Conservation (phyloP, 2,888 invertebrate genomes). For the Campopleginae sp. region DNA sequence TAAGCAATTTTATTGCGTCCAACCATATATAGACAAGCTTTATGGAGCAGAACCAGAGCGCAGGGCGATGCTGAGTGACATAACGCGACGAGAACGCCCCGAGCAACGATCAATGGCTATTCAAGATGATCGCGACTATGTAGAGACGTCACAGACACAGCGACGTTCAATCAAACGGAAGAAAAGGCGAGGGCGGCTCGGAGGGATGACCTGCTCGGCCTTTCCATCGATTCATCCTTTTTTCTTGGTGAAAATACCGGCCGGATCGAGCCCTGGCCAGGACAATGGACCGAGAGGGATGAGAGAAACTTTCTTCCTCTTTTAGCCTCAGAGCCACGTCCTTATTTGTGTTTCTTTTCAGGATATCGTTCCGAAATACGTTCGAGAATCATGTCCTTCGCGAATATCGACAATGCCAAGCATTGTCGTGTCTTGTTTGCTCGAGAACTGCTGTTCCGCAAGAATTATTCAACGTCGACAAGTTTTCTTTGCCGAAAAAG, state of each 20-base stretch:
- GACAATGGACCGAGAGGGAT: constrained; percentile 60
- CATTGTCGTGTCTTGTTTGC: constrained; percentile 79
- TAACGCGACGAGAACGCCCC: constrained; percentile 74
- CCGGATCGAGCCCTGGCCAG: constrained; percentile 41
- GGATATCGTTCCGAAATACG: constrained; percentile 18
- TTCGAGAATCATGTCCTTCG: constrained; percentile 52
- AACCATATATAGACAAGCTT: constrained; percentile 39
- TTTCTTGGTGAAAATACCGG: constrained; percentile 59
- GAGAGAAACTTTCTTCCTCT: constrained; percentile 64
- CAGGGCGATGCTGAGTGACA: constrained; percentile 74
- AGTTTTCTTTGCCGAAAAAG: constrained; percentile 36
- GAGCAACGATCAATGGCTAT: constrained; percentile 66
- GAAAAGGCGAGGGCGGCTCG: constrained; percentile 67
- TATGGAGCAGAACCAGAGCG: constrained; percentile 11
- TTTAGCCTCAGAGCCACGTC: constrained; percentile 34
- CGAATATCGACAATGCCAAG: constrained; percentile 58
- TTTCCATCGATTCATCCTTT: constrained; percentile 75
- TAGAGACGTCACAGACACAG: not conserved
- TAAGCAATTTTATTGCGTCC: constrained; percentile 8
- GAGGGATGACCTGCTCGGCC: constrained; percentile 76
- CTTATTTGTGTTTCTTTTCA: constrained; percentile 27
- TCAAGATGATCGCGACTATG: constrained; percentile 46
- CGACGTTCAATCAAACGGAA: constrained; percentile 8
- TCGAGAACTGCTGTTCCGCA: constrained; percentile 75
- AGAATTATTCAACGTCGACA: constrained; percentile 64